Base-by-base conservation (phyloP, 2,888 invertebrate genomes). In the Caenorhabditis angaria region DNA sequence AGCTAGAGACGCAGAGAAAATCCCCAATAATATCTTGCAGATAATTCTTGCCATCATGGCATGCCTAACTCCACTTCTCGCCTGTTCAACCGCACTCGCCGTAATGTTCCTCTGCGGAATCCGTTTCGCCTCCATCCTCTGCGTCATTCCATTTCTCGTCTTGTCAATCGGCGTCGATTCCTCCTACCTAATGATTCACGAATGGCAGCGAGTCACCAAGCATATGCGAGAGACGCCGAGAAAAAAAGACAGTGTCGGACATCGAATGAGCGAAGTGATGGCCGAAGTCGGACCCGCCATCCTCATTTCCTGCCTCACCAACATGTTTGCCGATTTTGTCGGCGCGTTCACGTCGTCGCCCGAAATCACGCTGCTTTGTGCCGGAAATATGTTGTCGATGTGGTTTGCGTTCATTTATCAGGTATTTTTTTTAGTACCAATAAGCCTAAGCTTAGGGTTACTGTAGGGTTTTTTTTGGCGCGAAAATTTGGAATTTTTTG, bases 161-260 rank as follows among this genome's bases (percentile, higher is more conserved):
- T 68, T 83, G 20, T 81, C 83, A 8, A 83, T 83, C 54, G 83
- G 84, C 12, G 85, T 85, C 18, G 85, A 85, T 67, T 78, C 78
- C 24, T 82, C 83, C 8, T 85, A 85, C 58, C 75, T 85, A 32
- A 85, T 85, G 85, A 84, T 85, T 48, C 85, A 85, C 65, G 85
- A 85, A 74, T 85, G 85, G 85, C 85, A 85, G 66, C 65, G 84
- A 27, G 85, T 85, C 25, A 83, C 82, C 25, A 85, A 85, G 55
- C 84, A 84, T 58, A 83, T 82, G 57, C 70, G 83, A 5, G 83
- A 84, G 47, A 76, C 79, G 4, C 84, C 84, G 1, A 72, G 69
- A 14, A 78, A 83, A 29, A 82, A 82, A 56, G 83, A 83, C 63
- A 77, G 70, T 29, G 83, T 85, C 8, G 85, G 85, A 4, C 83